These are phyloP conservation scores for Polypedilum pembai DNA, from an alignment of 1,140 invertebrate genomes.

Conservation along the genomic window DNA sequence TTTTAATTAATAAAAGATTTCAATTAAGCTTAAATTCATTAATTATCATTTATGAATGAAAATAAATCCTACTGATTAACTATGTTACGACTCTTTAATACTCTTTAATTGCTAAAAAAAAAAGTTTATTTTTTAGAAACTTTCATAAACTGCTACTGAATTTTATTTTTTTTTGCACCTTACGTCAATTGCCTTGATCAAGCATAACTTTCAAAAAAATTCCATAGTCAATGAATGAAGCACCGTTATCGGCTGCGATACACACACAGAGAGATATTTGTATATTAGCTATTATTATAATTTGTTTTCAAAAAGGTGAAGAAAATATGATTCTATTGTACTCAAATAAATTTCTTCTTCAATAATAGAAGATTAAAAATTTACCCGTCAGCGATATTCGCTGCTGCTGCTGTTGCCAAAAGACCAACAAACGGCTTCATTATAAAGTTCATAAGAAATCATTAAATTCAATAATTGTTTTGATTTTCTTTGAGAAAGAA, in stretches of 20 bases:
- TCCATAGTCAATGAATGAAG: not conserved
- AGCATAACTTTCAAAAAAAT: too few relatives aligned
- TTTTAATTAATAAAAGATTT: too few relatives aligned
- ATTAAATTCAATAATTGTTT: conserved; percentile 28
- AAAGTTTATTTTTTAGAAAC: too few relatives aligned
- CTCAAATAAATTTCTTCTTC: not conserved
- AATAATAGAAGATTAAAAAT: conserved; percentile 14
- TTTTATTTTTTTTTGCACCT: too few relatives aligned
- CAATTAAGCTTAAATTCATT: too few relatives aligned
- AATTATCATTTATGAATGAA: too few relatives aligned
- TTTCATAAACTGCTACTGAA: too few relatives aligned
- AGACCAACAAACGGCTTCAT: conserved; percentile 3
- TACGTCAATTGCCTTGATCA: too few relatives aligned
- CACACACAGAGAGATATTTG: not conserved
- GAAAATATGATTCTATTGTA: conserved; percentile 5
- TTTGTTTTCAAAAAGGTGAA: not conserved
- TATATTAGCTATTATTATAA: conserved; percentile 11
- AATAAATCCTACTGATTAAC: too few relatives aligned
- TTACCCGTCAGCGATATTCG: not conserved
- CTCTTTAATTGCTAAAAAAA: too few relatives aligned
- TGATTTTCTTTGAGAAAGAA: not conserved
- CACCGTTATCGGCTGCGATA: not conserved
- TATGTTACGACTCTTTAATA: too few relatives aligned
- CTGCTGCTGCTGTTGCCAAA: not conserved
- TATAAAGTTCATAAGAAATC: conserved; percentile 13